Evolutionary conservation across 2,797 vertebrate species (phyloP), one percentile per base, ranked within the genome.

Genomic region (Leptoclinus maculatus): DNA sequence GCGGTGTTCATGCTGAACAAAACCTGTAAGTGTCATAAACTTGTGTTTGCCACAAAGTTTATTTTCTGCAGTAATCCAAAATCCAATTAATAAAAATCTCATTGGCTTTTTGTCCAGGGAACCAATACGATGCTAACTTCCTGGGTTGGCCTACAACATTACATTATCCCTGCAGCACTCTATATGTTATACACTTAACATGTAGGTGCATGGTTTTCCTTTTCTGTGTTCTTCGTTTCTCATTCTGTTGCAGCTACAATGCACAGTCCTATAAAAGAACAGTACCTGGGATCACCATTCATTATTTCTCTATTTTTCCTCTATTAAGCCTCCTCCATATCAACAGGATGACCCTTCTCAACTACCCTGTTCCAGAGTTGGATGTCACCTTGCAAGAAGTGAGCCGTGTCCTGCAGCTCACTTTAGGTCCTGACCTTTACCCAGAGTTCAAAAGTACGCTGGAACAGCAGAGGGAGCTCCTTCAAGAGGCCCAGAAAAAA

Each of bases 321-420:
- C 25, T 78, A 2, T 70, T 7, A 78, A 83, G 70, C 27, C 21
- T 71, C 49, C 36, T 38, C 66, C 23, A 65, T 53, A 59, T 72
- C 53, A 56, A 65, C 85, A 95, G 89, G 86, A 96, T 96, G 95
- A 79, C 83, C 11, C 93, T 96, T 73, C 91, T 81, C 5, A 51
- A 94, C 82, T 96, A 94, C 86, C 96, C 96, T 11, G 77, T 95
- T 87, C 95, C 95, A 12, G 79, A 93, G 25, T 74, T 96, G 76
- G 94, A 96, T 14, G 80, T 82, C 14, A 96, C 95, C 8, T 82
- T 96, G 79, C 83, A 91, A 66, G 95, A 96, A 84, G 94, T 92
- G 32, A 76, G 89, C 62, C 95, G 95, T 5, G 93, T 96, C 51
- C 91, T 96, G 19, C 94, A 95, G 91, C 95, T 96, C 73, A 94